These are phyloP conservation scores for Nothobranchius kuhntae DNA, from an alignment of 2,113 vertebrate genomes.

Conservation along the genomic window DNA sequence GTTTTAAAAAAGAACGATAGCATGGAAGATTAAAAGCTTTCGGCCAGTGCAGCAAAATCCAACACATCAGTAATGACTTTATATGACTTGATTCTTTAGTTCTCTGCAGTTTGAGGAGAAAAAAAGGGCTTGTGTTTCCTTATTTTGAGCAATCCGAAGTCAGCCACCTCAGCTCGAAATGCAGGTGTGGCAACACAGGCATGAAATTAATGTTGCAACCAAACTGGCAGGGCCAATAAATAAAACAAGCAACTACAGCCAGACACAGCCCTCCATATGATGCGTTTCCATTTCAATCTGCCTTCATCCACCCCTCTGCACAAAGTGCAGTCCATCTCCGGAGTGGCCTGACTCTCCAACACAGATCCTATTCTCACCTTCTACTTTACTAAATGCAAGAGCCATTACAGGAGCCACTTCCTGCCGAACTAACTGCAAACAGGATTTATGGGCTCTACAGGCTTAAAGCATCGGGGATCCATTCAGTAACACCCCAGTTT, in stretches of 20 bases:
- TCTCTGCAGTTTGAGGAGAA: constrained; percentile 10
- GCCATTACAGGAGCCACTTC: constrained; percentile 5
- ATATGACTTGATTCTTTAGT: not conserved
- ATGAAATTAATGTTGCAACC: constrained; percentile 67
- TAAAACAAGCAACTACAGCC: constrained; percentile 64
- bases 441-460: constrained; percentile 18
- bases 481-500: constrained; percentile 11
- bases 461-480: not conserved
- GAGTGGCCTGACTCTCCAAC: constrained; percentile 26
- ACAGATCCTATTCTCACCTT: constrained; percentile 4
- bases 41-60: constrained; percentile 7
- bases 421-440: constrained; percentile 17
- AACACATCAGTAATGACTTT: constrained; percentile 20
- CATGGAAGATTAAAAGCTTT: constrained; percentile 31
- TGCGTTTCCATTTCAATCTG: constrained; percentile 26
- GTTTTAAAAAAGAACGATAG: too few species aligned
- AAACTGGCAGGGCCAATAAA: constrained; percentile 68
- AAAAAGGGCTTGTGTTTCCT: not conserved
- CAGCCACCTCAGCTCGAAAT: constrained; percentile 33
- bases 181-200: constrained; percentile 64
- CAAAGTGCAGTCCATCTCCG: constrained; percentile 31
- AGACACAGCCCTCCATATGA: constrained; percentile 51
- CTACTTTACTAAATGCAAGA: constrained; percentile 10
- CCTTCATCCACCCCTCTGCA: constrained; percentile 34
- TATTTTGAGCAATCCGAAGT: constrained; percentile 35